These are phyloP conservation scores for Ceuthmochares aereus DNA, from an alignment of 2,113 vertebrate genomes.

Conservation along the genomic window DNA sequence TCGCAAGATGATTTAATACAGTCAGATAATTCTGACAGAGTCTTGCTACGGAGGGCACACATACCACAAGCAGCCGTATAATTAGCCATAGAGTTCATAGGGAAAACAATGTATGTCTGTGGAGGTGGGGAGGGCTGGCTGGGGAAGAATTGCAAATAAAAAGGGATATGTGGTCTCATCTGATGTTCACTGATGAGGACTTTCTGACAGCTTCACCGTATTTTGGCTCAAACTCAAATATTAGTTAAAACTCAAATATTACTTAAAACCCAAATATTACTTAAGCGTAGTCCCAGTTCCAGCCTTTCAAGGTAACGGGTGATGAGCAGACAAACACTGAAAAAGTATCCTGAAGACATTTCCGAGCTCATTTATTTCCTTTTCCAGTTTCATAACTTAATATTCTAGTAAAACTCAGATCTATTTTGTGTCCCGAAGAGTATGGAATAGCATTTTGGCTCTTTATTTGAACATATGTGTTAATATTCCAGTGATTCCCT, in stretches of 20 bases:
- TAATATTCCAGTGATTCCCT: conserved; percentile 15
- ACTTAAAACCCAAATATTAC: background rate
- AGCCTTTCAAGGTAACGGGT: background rate
- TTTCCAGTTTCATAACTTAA: background rate
- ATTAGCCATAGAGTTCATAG: background rate
- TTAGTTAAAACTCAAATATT: background rate
- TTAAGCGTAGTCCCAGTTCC: background rate
- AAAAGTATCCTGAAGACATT: background rate
- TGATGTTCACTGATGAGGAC: background rate
- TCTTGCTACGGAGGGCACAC: background rate
- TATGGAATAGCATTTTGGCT: conserved; percentile 49
- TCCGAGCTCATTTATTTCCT: background rate
- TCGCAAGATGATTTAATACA: conserved; percentile 61
- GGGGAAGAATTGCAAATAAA: background rate
- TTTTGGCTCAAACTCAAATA: background rate
- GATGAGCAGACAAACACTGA: background rate
- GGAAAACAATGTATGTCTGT: background rate
- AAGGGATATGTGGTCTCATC: background rate
- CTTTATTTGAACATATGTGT: conserved; percentile 20
- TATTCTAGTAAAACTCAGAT: background rate
- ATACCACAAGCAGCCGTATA: conserved; percentile 24
- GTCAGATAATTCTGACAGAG: conserved; percentile 4
- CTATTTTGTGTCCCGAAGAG: background rate
- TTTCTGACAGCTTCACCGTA: background rate
- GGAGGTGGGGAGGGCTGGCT: conserved; percentile 11